Evolutionary conservation across 2,113 vertebrate species (phyloP).

Genomic region (Oxyura jamaicensis): DNA sequence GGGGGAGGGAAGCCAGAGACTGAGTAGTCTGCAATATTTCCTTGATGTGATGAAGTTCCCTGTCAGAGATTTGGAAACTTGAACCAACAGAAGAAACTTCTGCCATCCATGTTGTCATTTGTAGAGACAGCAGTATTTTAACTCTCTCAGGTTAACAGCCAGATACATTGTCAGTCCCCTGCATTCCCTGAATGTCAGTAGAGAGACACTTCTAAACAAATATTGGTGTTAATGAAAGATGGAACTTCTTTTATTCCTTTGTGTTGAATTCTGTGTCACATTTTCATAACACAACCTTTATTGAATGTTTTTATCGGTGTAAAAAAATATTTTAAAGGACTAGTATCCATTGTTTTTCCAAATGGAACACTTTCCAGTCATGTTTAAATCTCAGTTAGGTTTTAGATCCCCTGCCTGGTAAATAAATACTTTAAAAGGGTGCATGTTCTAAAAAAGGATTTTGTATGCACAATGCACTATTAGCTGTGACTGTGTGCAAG

Average conservation of each 20-base stretch:
- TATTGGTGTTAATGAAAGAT: conserved; percentile 75
- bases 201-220: conserved; percentile 69
- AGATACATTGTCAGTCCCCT: conserved; percentile 74
- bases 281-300: conserved; percentile 23
- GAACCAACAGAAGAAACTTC: conserved; percentile 81
- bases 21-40: conserved; percentile 76
- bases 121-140: conserved; percentile 68
- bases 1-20: conserved; percentile 66
- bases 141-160: conserved; percentile 70
- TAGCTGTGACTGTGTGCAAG: neutral
- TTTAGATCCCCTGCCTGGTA: neutral
- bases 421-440: neutral
- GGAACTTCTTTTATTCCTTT: conserved; percentile 54
- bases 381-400: neutral
- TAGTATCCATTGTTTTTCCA: neutral
- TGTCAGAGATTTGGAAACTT: conserved; percentile 85
- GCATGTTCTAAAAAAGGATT: rapidly evolving
- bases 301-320: conserved; percentile 18
- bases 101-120: conserved; percentile 72
- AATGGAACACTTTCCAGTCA: neutral
- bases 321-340: neutral
- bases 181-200: conserved; percentile 78
- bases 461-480: neutral
- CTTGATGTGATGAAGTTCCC: conserved; percentile 85
- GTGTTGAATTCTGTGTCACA: conserved; percentile 54